Percentiles rank a stretch among this genome's conserved stretches.
Conservation (phyloP, 2,113 vertebrate species). For the Oncorhynchus masou region DNA sequence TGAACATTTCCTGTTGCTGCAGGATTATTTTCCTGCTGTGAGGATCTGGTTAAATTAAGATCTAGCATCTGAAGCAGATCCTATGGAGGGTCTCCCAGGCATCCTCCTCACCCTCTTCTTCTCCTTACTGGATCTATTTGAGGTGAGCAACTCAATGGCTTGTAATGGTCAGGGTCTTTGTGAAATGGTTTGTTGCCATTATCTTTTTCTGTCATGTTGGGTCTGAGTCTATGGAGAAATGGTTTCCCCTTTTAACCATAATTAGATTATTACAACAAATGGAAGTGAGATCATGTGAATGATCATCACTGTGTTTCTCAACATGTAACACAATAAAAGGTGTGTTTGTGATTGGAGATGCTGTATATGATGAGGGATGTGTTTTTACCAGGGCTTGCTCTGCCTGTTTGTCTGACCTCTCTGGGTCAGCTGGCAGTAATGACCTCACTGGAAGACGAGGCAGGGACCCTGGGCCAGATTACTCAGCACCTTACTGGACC, state of each 20-base stretch:
- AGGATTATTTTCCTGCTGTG: too few species aligned
- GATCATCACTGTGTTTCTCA: conserved; percentile 10
- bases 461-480: conserved; percentile 31
- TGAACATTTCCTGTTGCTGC: too few species aligned
- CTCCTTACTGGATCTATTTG: neutral
- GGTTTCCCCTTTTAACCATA: neutral
- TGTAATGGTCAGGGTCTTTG: neutral
- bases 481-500: conserved; percentile 42
- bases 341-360: neutral
- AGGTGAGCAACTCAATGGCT: conserved; percentile 17
- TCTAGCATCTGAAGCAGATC: too few species aligned
- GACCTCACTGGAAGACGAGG: conserved; percentile 32
- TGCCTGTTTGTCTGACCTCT: conserved; percentile 13
- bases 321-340: neutral
- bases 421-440: conserved; percentile 14
- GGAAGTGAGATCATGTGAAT: conserved; percentile 19
- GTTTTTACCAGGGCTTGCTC: neutral
- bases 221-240: conserved; percentile 1
- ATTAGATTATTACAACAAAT: conserved; percentile 19
- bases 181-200: neutral
- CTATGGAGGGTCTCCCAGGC: neutral
- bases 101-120: neutral
- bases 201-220: conserved; percentile 11
- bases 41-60: too few species aligned
- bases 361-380: neutral